phyloP scores from a whole-genome alignment of 2,797 vertebrate species.

The Acanthiza pusilla region DNA sequence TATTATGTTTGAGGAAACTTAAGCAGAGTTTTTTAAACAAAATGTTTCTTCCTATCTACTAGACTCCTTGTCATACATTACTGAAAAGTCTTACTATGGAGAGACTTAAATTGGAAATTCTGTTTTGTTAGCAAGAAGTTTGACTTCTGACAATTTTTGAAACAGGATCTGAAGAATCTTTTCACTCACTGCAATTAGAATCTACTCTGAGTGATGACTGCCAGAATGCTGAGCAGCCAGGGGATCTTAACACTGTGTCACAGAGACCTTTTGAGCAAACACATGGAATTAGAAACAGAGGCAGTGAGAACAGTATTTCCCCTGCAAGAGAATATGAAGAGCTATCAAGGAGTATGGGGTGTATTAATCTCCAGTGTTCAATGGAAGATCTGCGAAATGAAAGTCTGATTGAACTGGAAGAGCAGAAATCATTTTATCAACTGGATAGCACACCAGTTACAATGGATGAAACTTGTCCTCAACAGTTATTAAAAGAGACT shows the following conservation, averaged over 20 bases:
- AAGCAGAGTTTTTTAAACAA: background rate
- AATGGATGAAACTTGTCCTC: background rate
- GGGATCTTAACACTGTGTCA: background rate
- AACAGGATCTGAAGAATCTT: constrained; percentile 72
- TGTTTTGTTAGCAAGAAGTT: background rate
- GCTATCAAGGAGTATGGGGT: background rate
- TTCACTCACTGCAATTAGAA: constrained; percentile 75
- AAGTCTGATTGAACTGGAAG: constrained; percentile 20
- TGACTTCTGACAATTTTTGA: background rate
- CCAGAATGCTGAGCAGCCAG: constrained; percentile 22
- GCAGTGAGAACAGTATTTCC: background rate
- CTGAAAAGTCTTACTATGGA: background rate
- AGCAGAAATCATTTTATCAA: constrained; percentile 58
- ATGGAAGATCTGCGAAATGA: constrained; percentile 47
- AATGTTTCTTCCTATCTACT: background rate
- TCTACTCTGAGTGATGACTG: constrained; percentile 67
- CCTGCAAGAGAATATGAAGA: background rate
- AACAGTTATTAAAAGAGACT: background rate
- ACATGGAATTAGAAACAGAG: constrained; percentile 15
- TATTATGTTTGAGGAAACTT: background rate
- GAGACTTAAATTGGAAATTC: background rate
- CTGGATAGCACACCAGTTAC: constrained; percentile 49
- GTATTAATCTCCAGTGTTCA: constrained; percentile 35
- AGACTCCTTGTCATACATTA: background rate
- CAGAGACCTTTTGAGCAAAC: constrained; percentile 47